A percentile compares a stretch with the other conserved stretches of the same genome.
Evolutionary conservation across 2,888 invertebrate genomes (phyloP).

Genomic region (Heliconius charithonia): DNA sequence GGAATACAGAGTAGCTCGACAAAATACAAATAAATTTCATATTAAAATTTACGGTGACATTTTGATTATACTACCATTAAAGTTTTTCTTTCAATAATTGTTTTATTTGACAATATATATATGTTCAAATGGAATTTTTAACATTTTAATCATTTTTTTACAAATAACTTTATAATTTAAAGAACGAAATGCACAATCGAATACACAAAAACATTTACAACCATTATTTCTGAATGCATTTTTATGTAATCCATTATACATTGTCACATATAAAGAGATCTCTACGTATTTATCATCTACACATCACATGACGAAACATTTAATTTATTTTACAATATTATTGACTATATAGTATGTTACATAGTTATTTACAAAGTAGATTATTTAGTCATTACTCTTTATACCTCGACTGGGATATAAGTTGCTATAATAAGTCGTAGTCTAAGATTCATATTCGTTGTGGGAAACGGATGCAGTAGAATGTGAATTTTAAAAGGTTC

Average conservation of each 20-base stretch:
- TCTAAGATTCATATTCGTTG: conserved; percentile 38
- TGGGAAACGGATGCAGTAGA: conserved; percentile 3
- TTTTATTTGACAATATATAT: conserved; percentile 4
- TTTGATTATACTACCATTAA: neutral
- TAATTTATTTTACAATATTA: conserved; percentile 46
- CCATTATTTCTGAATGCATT: neutral
- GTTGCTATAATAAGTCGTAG: neutral
- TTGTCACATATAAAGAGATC: conserved; percentile 2
- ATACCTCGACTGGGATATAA: conserved; percentile 22
- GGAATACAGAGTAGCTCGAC: neutral
- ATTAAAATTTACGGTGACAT: too few species aligned
- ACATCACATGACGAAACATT: conserved; percentile 72
- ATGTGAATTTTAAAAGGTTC: neutral
- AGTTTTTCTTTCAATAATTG: neutral
- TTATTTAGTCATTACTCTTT: conserved; percentile 27
- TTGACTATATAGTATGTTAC: conserved; percentile 28
- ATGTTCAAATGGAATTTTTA: neutral
- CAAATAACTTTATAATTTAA: conserved; percentile 1
- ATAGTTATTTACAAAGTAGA: conserved; percentile 41
- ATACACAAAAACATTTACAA: neutral
- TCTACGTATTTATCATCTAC: conserved; percentile 62
- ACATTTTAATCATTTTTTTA: neutral
- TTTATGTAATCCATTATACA: conserved; percentile 18
- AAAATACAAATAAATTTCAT: neutral
- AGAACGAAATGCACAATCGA: neutral